Evolutionary conservation across 2,797 vertebrate genomes (phyloP).

Genomic region (Otus scops): DNA sequence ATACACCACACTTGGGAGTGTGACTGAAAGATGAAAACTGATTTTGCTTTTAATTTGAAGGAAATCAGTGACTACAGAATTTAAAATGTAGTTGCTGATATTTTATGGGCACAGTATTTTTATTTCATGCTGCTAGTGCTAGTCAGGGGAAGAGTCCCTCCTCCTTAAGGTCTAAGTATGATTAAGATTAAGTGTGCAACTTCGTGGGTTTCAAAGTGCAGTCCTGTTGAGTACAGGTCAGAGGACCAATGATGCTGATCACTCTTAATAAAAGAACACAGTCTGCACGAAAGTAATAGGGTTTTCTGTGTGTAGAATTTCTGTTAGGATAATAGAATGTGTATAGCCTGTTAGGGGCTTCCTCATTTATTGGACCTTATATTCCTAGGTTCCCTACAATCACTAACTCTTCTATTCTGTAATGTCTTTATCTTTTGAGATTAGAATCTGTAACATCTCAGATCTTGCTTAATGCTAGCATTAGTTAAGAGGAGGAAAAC

Average conservation of each 20-base stretch:
- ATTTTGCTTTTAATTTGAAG: neutral
- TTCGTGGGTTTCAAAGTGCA: neutral
- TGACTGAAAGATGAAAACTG: neutral
- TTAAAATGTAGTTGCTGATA: neutral
- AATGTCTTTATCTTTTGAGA: neutral
- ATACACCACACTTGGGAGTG: neutral
- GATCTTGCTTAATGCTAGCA: neutral
- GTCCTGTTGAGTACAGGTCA: neutral
- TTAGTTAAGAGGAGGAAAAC: neutral
- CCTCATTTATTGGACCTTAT: neutral
- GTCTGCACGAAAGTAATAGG: neutral
- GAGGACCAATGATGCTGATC: rapidly evolving
- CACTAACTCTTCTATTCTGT: neutral
- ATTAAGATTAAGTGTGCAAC: neutral
- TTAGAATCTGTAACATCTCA: neutral
- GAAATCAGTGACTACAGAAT: neutral
- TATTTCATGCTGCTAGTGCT: neutral
- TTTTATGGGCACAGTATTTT: neutral
- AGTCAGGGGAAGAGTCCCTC: neutral
- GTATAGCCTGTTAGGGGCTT: neutral
- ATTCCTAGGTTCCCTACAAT: neutral
- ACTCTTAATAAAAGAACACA: neutral
- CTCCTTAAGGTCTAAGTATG: neutral
- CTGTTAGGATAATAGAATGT: neutral
- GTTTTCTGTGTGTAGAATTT: neutral